Evolutionary conservation across 35 echinoderm and acorn worm species (phyloP), one percentile per base, ranked within the genome.

Genomic region (Nesometra sesokonis): DNA sequence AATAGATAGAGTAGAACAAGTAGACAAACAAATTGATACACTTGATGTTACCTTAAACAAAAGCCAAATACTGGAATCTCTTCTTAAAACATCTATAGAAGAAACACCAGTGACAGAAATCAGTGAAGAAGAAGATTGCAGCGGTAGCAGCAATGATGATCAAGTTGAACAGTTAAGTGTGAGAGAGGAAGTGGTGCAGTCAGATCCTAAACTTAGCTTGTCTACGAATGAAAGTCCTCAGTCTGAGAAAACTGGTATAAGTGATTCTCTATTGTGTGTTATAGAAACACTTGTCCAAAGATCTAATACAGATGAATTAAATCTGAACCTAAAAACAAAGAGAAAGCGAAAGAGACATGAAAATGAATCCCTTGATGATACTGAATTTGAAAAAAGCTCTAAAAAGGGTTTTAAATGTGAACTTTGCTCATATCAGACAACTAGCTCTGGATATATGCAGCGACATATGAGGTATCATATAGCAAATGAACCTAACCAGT

Each of bases 401-500:
- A 35, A 39, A 39, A 35, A 30, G 0, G 17, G 8, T 8, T 83
- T 37, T 23, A 34, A 83, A 30, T 83, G 81, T 30, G 37, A 83
- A n/a, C 35, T 38, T 35, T 83, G 81, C 27, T 38, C 34, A 30
- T 83, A 83, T 30, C 9, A 37, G 34, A 83, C 34, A 37, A 39
- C 81, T 17, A 83, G 37, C 30, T 37, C 34, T 38, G 81, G 81
- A 27, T 83, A 83, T 83, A 38, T 83, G 33, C 34, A 83, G 34
- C 81, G 37, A 23, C 81, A 83, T 39, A 36, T 83, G 81, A 35
- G 30, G 27, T 37, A 37, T 13, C 81, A 83, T n/a, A 83, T 23
- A n/a, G 81, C 34, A n/a, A 83, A 29, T 30, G 27, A 37, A 35
- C 81, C 32, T 47, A 86, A 83, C 79, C 83, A 89, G 23, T 93